Evolutionary conservation across 2,888 invertebrate species (phyloP).

Genomic region (Xestobium rufovillosum): DNA sequence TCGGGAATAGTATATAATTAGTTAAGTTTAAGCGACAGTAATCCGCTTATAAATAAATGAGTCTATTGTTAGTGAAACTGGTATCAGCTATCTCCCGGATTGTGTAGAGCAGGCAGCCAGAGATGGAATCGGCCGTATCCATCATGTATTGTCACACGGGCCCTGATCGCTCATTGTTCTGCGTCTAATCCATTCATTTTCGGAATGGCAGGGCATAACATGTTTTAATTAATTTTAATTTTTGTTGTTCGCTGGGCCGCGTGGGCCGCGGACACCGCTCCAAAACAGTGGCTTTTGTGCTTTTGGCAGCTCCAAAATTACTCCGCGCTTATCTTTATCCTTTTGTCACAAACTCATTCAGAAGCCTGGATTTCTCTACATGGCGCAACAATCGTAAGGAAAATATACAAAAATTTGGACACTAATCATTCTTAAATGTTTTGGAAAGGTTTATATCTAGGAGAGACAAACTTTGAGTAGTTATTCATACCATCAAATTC

Average conservation of each 20-base stretch:
- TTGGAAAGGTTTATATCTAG: too few relatives aligned
- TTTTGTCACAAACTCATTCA: too few relatives aligned
- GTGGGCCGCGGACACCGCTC: conserved; percentile 34
- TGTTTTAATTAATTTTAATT: conserved; percentile 42
- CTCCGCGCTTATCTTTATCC: too few relatives aligned
- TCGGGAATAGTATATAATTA: conserved; percentile 34
- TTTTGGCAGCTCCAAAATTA: too few relatives aligned
- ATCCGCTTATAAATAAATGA: conserved; percentile 43
- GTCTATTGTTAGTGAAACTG: conserved; percentile 38
- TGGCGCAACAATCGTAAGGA: too few relatives aligned
- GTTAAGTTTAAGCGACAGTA: conserved; percentile 37
- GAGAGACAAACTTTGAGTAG: too few relatives aligned
- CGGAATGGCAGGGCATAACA: conserved; percentile 37
- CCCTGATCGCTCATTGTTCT: conserved; percentile 43
- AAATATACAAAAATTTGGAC: too few relatives aligned
- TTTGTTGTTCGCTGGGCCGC: conserved; percentile 32
- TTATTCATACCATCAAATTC: too few relatives aligned
- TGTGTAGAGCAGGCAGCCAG: conserved; percentile 32
- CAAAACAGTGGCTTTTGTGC: conserved; percentile 37
- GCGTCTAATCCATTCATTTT: conserved; percentile 29
- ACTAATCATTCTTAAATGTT: too few relatives aligned
- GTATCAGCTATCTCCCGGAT: conserved; percentile 33
- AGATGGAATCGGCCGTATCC: conserved; percentile 41
- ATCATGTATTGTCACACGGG: conserved; percentile 44
- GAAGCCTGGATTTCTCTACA: too few relatives aligned